Evolutionary conservation across 2,797 vertebrate genomes (phyloP).

Genomic region (Onychomys arenicola): DNA sequence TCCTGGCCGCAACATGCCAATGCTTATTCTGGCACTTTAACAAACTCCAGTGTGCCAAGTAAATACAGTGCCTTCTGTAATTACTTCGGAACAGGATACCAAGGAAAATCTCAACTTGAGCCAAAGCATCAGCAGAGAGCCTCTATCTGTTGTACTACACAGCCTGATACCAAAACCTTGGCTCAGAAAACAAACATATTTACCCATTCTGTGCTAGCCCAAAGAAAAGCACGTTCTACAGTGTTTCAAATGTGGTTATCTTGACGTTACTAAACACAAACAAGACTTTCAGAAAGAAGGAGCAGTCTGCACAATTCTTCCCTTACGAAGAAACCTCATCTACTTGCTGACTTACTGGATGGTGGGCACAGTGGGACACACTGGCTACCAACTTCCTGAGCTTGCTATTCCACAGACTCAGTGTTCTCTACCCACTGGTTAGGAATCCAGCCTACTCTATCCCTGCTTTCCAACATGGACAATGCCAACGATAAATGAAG

Average conservation of each 20-base stretch:
- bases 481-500: background rate
- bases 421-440: background rate
- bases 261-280: constrained; percentile 62
- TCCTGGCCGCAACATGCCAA: background rate
- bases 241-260: constrained; percentile 58
- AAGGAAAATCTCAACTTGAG: constrained; percentile 34
- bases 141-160: constrained; percentile 57
- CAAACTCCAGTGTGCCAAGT: constrained; percentile 52
- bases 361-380: background rate
- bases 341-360: background rate
- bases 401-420: background rate
- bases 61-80: constrained; percentile 68
- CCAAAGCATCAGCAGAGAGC: constrained; percentile 29
- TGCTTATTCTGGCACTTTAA: constrained; percentile 29
- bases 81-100: constrained; percentile 54
- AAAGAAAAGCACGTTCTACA: constrained; percentile 60
- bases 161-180: constrained; percentile 58
- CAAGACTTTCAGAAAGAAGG: constrained; percentile 50
- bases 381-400: background rate
- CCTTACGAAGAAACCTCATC: constrained; percentile 14
- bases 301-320: background rate
- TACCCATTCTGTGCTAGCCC: constrained; percentile 52
- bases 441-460: background rate
- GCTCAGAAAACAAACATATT: constrained; percentile 70
- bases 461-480: constrained; percentile 24